Base-by-base conservation (phyloP, 2,113 vertebrate species). In the Holacanthus passer region DNA sequence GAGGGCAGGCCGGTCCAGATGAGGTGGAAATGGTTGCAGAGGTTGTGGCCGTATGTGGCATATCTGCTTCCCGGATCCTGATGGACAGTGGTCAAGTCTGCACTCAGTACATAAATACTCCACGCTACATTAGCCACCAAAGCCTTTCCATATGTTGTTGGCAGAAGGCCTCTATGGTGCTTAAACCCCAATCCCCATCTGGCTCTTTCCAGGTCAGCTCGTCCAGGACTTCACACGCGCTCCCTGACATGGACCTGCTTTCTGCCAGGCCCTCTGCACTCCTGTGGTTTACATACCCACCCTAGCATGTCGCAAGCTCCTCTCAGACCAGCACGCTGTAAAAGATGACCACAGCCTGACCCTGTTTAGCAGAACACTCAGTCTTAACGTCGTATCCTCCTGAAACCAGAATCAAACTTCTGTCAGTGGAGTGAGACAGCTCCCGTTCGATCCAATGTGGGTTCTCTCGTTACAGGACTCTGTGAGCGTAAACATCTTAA, bases 131-230 rank as follows among this genome's bases (percentile, higher is more conserved):
- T 95, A 92, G 85, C 82, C 67, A 35, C 91, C 91, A 92, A 91
- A 95, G 93, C 89, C 93, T 87, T 95, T 94, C 92, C 92, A 95
- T 91, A 92, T 94, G 94, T 91, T 95, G 91, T 94, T 95, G 93
- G 91, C 88, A 87, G 86, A 93, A 93, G 92, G 90, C 85, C 91
- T 93, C 89, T 37, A 31, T 68, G 85, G 89, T 84, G 88, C 87
- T 92, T 82, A 88, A 90, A 84, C 41, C 68, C 83, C 80, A 74
- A 77, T 86, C 88, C 85, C 89, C 90, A 91, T 93, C 93, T 91
- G 92, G 84, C 70, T 91, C 73, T 91, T 90, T 94, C 83, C 87
- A 89, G 93, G 88, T 92, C 93, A 89, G 76, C 76, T 85, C 67
- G 37, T 86, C 50, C 55, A 81, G 82, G 78, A 77, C 87, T 85